Evolutionary conservation across 2,113 vertebrate species (phyloP).

Genomic region (Columba livia): DNA sequence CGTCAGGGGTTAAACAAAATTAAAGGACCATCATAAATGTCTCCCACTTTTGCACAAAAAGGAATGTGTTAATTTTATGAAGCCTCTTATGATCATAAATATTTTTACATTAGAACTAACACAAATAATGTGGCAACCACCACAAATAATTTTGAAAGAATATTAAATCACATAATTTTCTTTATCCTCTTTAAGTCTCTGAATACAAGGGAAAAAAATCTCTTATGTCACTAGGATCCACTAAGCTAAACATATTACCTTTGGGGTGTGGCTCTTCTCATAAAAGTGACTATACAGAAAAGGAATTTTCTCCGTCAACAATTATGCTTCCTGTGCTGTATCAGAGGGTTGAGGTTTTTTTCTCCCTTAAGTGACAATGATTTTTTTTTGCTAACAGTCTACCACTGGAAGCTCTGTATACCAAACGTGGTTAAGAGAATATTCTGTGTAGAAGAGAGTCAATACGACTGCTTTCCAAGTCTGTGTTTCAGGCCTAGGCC

Average conservation of each 20-base stretch:
- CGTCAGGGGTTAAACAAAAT: neutral
- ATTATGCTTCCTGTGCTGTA: slow-evolving; percentile 52
- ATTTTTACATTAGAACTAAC: neutral
- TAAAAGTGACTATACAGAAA: slow-evolving; percentile 48
- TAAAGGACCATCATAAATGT: neutral
- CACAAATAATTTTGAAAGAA: neutral
- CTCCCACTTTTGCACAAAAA: neutral
- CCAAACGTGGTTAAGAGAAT: neutral
- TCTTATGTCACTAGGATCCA: neutral
- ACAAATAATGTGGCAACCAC: neutral
- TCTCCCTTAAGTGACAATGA: neutral
- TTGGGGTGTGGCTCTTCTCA: slow-evolving; percentile 34
- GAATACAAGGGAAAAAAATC: neutral
- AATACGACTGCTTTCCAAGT: neutral
- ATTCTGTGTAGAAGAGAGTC: neutral
- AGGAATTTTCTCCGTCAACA: slow-evolving; percentile 66
- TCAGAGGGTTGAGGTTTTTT: neutral
- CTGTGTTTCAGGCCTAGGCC: neutral
- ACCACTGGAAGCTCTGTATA: neutral
- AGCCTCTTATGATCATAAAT: neutral
- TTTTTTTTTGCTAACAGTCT: neutral
- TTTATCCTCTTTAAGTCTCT: neutral
- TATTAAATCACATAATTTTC: neutral
- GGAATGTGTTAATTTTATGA: neutral
- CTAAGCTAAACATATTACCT: slow-evolving; percentile 46